phyloP scores from a whole-genome alignment of 2,797 vertebrate species.

The Pristis pectinata region DNA sequence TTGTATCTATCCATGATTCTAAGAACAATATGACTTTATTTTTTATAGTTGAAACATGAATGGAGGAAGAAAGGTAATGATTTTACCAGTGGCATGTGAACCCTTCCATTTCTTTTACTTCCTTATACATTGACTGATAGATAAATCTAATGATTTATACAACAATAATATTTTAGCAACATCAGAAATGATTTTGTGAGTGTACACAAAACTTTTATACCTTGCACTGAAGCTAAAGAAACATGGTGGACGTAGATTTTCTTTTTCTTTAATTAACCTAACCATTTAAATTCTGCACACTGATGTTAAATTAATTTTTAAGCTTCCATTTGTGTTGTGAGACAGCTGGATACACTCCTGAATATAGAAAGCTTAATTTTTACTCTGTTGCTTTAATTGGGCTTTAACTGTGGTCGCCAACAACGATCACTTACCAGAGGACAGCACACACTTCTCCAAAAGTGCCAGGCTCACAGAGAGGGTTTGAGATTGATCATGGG shows the following conservation, averaged over 20 bases:
- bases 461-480: background rate
- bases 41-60: background rate
- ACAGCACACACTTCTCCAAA: background rate
- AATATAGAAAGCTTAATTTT: background rate
- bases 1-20: too few relatives aligned
- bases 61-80: background rate
- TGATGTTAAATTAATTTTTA: conserved; percentile 19
- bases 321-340: background rate
- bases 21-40: background rate
- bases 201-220: background rate
- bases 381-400: background rate
- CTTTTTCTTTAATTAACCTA: background rate
- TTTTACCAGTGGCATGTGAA: background rate
- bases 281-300: background rate
- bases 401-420: background rate
- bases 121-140: background rate
- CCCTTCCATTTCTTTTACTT: background rate
- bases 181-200: background rate
- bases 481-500: background rate
- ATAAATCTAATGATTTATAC: background rate
- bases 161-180: background rate
- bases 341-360: background rate
- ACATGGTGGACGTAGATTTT: background rate
- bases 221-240: background rate
- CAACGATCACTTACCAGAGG: background rate